Percentiles rank a stretch among this genome's conserved stretches.
phyloP scores from a whole-genome alignment of 2,888 invertebrate genomes.

The Chalcosyrphus nemorum region DNA sequence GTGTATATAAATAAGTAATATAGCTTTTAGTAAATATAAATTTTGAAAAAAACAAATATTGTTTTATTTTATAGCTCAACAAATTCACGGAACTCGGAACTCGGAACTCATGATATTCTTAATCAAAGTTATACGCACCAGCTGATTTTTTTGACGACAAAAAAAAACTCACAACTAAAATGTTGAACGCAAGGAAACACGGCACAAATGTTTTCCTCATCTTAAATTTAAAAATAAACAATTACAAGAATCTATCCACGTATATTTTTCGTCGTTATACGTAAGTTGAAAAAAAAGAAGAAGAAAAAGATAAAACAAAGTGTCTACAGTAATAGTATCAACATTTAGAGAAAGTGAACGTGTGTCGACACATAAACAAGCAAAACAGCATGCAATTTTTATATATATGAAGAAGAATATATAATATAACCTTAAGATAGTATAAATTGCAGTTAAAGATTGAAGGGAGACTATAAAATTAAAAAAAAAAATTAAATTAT shows the following conservation, averaged over 20 bases:
- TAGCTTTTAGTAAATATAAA: background rate
- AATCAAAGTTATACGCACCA: conserved; percentile 31
- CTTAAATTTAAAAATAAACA: conserved; percentile 34
- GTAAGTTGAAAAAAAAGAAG: conserved; percentile 12
- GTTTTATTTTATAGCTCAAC: background rate
- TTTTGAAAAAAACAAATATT: background rate
- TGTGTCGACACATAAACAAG: background rate
- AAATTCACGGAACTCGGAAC: background rate
- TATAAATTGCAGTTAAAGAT: background rate
- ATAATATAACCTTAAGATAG: conserved; percentile 1
- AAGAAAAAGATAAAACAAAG: background rate
- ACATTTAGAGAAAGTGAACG: conserved; percentile 3
- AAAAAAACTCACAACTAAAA: conserved; percentile 33
- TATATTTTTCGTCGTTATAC: conserved; percentile 51
- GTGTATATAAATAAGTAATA: background rate
- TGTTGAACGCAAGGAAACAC: conserved; percentile 37
- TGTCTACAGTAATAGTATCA: background rate
- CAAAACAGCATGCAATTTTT: conserved; percentile 20
- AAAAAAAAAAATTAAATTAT: conserved; percentile 19
- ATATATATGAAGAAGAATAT: no score
- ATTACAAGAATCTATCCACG: conserved; percentile 17
- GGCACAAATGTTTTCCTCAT: conserved; percentile 34
- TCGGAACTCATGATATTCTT: conserved; percentile 4
- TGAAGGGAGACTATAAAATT: background rate
- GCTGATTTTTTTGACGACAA: no score